Evolutionary conservation across 2,113 vertebrate species (phyloP).

Genomic region (Perca fluviatilis): DNA sequence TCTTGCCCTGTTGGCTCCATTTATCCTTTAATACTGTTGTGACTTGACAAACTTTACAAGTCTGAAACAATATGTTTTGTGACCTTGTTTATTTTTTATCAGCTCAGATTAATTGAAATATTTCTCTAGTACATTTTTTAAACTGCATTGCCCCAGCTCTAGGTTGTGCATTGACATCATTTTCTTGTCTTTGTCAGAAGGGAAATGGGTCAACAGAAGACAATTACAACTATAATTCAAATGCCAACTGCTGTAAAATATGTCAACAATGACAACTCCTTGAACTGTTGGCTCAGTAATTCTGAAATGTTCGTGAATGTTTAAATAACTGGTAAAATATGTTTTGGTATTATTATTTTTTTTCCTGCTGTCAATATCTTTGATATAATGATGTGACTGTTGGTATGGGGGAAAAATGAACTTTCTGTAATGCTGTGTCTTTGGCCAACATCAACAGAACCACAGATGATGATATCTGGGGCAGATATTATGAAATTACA

Average conservation of each 20-base stretch:
- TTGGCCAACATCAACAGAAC: background rate
- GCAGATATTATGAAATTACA: background rate
- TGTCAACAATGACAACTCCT: background rate
- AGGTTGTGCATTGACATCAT: background rate
- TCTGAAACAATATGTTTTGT: background rate
- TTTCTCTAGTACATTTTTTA: background rate
- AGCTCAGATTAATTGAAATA: conserved; percentile 13
- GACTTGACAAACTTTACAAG: background rate
- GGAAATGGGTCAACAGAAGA: conserved; percentile 4
- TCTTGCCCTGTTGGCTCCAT: background rate
- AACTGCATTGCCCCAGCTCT: background rate
- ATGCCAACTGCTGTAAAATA: conserved; percentile 1
- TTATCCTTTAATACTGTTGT: background rate
- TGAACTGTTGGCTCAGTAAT: background rate
- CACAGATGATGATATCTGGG: background rate
- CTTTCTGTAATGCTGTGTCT: background rate
- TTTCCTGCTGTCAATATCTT: background rate
- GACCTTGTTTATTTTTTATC: conserved; percentile 3
- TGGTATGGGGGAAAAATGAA: background rate
- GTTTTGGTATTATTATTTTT: no score
- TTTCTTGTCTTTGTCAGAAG: conserved; percentile 27
- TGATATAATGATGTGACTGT: background rate
- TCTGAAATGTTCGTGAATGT: no score
- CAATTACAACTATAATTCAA: conserved; percentile 35
- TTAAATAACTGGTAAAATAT: no score